Percentiles rank a stretch among this genome's conserved stretches.
Conservation (phyloP, 2,113 vertebrate genomes). For the Pterocles gutturalis region DNA sequence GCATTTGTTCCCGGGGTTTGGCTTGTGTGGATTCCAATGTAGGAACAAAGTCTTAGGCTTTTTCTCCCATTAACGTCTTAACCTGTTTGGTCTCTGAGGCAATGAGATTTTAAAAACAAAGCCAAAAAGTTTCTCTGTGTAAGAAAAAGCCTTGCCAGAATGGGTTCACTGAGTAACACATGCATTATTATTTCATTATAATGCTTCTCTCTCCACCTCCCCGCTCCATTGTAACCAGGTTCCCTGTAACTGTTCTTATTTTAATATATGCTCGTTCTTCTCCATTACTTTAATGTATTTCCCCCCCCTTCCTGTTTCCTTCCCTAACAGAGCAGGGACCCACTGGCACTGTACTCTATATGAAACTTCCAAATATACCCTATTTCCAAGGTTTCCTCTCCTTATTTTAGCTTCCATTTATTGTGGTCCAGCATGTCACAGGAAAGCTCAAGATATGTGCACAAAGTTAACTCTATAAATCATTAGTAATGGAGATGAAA, state of each 20-base stretch:
- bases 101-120: neutral
- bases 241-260: neutral
- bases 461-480: neutral
- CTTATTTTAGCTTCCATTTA: slow-evolving; percentile 40
- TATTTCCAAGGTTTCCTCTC: neutral
- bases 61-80: neutral
- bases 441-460: neutral
- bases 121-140: neutral
- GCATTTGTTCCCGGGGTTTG: neutral
- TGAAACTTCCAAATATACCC: neutral
- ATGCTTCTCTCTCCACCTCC: neutral
- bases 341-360: neutral
- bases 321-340: neutral
- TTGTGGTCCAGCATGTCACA: slow-evolving; percentile 27
- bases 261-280: neutral
- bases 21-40: neutral
- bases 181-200: neutral
- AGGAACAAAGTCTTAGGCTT: neutral
- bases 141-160: neutral
- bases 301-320: neutral
- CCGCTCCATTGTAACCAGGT: neutral
- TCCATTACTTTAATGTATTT: neutral
- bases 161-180: neutral
- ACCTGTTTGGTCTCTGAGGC: neutral
- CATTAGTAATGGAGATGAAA: slow-evolving; percentile 16